Percentiles rank a stretch among this genome's conserved stretches.
Evolutionary conservation across 1,140 invertebrate genomes (phyloP).

Genomic region (Stegodyphus dumicola): DNA sequence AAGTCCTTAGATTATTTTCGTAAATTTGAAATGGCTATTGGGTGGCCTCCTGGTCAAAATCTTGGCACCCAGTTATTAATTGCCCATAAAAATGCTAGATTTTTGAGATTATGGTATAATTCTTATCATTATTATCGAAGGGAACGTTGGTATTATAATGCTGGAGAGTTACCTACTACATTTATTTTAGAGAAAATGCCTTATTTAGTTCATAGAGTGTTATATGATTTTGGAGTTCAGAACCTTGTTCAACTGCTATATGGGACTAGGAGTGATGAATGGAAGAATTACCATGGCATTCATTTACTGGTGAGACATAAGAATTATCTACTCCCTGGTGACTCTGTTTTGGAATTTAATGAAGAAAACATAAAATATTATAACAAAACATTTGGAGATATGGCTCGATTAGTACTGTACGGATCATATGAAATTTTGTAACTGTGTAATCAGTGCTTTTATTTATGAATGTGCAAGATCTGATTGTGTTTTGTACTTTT

Average conservation of each 20-base stretch:
- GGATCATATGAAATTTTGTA: conserved; percentile 22
- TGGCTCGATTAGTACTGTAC: conserved; percentile 65
- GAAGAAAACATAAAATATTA: conserved; percentile 66
- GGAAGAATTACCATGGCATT: conserved; percentile 64
- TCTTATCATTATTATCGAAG: conserved; percentile 65
- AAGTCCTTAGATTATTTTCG: conserved; percentile 67
- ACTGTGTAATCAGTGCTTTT: not conserved
- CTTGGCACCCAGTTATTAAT: conserved; percentile 65
- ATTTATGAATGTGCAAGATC: too few species aligned
- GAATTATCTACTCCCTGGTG: conserved; percentile 62
- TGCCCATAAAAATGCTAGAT: conserved; percentile 65
- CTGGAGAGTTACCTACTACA: conserved; percentile 65
- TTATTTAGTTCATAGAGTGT: conserved; percentile 65
- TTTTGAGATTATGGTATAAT: conserved; percentile 65
- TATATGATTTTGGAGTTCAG: conserved; percentile 65
- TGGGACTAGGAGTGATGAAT: conserved; percentile 58
- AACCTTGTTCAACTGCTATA: conserved; percentile 64
- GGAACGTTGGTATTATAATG: conserved; percentile 66
- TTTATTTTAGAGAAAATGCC: conserved; percentile 64
- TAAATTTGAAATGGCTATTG: conserved; percentile 68
- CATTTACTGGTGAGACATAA: conserved; percentile 66
- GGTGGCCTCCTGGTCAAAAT: conserved; percentile 65
- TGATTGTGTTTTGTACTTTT: too few species aligned
- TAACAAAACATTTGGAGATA: conserved; percentile 66
- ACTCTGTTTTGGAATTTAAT: conserved; percentile 63